Evolutionary conservation across 1,140 invertebrate genomes (phyloP), one percentile per base, ranked within the genome.

Genomic region (Drosophila equinoxialis): DNA sequence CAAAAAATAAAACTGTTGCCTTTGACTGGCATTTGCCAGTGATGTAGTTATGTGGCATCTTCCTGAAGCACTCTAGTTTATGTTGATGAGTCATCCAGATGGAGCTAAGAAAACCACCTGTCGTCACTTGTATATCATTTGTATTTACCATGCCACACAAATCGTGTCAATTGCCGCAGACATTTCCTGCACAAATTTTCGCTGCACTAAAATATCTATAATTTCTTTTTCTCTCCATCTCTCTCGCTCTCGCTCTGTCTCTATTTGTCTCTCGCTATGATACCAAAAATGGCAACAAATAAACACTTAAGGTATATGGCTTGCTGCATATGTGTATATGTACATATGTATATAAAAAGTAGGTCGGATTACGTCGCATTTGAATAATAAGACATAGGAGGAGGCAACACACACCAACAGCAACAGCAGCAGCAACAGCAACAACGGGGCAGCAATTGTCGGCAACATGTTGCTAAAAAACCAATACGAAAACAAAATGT

Each of bases 281-380:
- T 78, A 63, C 63, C 62, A 14, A 68, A 63, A 68, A 72, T 67
- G 64, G 62, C 71, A 65, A 51, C 68, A 75, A 76, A 76, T 76
- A 78, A 66, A 68, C 81, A 81, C 67, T 72, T 68, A 58, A 60
- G 48, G 68, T 55, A 55, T 59, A 72, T 68, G 59, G 65, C 39
- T 42, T 48, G 45, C 45, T 51, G 17, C 17, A 51, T 51, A 51
- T 51, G 11, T 11, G 8, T 51, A 51, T 11, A 23, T 57, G 41
- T 68, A 60, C 39, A 39, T 74, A 57, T 57, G 41, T 68, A 60
- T 48, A 39, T 74, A 57, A 59, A 90, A 89, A 89, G 85, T 89
- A 78, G 84, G 84, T 90, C 84, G 86, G 65, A 76, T 90, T 89
- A 89, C 84, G 78, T 90, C 65, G 84, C 73, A 84, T 89, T 87